These are phyloP conservation scores for Anoplopoma fimbria DNA, from an alignment of 2,113 vertebrate species.

Conservation along the genomic window DNA sequence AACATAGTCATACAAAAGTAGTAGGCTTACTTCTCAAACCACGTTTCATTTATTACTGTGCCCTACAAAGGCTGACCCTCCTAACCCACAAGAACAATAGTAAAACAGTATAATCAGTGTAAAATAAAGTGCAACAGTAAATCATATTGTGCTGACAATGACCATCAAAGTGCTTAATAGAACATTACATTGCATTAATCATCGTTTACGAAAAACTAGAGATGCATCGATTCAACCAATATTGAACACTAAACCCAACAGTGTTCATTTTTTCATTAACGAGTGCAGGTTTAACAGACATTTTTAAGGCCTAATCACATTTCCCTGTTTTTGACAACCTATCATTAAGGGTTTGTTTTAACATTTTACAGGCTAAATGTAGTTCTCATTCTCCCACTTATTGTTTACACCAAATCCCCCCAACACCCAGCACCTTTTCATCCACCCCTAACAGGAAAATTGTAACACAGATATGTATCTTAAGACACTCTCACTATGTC, in stretches of 20 bases:
- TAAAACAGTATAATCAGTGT: background rate
- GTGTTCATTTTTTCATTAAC: background rate
- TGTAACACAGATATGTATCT: background rate
- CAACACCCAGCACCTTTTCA: background rate
- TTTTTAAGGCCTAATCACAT: background rate
- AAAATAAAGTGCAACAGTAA: slow-evolving; percentile 12
- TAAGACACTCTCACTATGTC: background rate
- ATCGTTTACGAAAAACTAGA: background rate
- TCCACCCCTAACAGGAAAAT: background rate
- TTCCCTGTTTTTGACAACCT: background rate
- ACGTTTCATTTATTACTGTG: slow-evolving; percentile 8
- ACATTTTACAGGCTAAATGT: background rate
- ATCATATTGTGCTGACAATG: background rate
- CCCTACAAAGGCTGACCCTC: background rate
- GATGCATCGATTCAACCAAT: background rate
- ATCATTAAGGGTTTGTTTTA: background rate
- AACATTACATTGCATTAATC: slow-evolving; percentile 12
- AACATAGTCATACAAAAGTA: background rate
- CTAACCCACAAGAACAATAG: background rate
- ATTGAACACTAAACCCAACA: background rate
- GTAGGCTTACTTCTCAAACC: background rate
- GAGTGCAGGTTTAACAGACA: background rate
- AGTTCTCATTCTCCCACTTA: background rate
- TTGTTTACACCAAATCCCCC: background rate
- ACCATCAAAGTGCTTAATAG: slow-evolving; percentile 12